Conservation (phyloP, 1,140 invertebrate genomes). For the Drosophila dunni region DNA sequence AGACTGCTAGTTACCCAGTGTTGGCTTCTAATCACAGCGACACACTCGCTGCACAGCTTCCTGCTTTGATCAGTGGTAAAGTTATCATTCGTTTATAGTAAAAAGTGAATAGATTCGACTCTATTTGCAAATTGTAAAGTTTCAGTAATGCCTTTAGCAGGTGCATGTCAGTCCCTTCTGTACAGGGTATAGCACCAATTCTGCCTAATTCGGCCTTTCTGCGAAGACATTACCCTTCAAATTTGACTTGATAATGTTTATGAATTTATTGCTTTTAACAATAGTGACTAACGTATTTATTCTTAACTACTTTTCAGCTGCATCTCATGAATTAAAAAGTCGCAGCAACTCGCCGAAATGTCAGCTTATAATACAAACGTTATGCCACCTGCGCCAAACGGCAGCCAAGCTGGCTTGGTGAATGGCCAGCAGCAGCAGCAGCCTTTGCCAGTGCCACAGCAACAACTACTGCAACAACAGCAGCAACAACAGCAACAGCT, state of each 20-base stretch:
- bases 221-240: conserved; percentile 14
- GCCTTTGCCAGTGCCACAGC: conserved; percentile 40
- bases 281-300: conserved; percentile 23
- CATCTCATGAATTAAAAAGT: conserved; percentile 69
- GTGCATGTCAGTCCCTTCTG: no score
- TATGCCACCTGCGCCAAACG: conserved; percentile 63
- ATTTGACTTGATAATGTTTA: background rate
- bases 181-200: no score
- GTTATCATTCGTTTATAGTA: no score
- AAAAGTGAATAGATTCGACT: no score
- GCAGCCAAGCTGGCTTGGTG: conserved; percentile 46
- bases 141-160: no score
- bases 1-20: no score
- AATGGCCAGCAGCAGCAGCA: conserved; percentile 56
- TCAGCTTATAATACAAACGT: conserved; percentile 76
- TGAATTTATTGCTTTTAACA: background rate
- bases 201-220: conserved; percentile 12
- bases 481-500: conserved; percentile 27
- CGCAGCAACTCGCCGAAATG: conserved; percentile 51
- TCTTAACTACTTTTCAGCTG: conserved; percentile 41
- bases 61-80: no score
- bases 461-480: conserved; percentile 28
- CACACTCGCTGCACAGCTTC: no score
- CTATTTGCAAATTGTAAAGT: no score
- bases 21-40: no score